Conservation (phyloP, 2,888 invertebrate genomes). For the Platycheirus albimanus region DNA sequence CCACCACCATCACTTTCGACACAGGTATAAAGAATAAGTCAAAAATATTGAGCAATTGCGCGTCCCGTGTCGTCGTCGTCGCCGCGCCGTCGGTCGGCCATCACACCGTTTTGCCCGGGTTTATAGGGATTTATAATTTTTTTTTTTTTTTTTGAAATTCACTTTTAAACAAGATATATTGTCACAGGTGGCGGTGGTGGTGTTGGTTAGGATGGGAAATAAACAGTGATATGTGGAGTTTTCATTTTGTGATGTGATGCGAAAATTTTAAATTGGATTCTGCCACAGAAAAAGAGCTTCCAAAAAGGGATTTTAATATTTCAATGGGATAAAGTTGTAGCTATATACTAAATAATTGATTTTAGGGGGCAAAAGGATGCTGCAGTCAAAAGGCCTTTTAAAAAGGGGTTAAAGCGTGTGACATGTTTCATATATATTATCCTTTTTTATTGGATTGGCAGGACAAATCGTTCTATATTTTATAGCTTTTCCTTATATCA, state of each 20-base stretch:
- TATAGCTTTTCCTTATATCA: neutral
- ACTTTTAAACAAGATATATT: neutral
- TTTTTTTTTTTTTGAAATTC: neutral
- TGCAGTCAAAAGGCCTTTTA: slow-evolving; percentile 21
- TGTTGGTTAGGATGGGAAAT: too few relatives aligned
- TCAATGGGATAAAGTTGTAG: slow-evolving; percentile 29
- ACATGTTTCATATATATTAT: slow-evolving; percentile 3
- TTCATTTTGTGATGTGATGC: slow-evolving; percentile 22
- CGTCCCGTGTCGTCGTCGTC: neutral
- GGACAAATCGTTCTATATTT: slow-evolving; percentile 5
- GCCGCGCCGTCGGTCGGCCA: too few relatives aligned
- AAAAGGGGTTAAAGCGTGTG: slow-evolving; percentile 3
- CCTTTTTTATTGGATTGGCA: slow-evolving; percentile 21
- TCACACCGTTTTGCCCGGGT: neutral
- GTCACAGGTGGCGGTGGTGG: slow-evolving; percentile 38
- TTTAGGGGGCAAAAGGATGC: slow-evolving; percentile 8
- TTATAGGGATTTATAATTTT: neutral
- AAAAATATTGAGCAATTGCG: neutral
- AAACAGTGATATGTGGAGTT: slow-evolving; percentile 6
- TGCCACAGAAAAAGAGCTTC: slow-evolving; percentile 22
- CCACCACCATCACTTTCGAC: too few relatives aligned
- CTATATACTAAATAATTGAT: slow-evolving; percentile 36
- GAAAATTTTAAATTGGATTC: slow-evolving; percentile 53
- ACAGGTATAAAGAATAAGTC: neutral
- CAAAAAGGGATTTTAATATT: slow-evolving; percentile 51